Conservation (phyloP, 2,113 vertebrate genomes). For the Aramus guarauna region DNA sequence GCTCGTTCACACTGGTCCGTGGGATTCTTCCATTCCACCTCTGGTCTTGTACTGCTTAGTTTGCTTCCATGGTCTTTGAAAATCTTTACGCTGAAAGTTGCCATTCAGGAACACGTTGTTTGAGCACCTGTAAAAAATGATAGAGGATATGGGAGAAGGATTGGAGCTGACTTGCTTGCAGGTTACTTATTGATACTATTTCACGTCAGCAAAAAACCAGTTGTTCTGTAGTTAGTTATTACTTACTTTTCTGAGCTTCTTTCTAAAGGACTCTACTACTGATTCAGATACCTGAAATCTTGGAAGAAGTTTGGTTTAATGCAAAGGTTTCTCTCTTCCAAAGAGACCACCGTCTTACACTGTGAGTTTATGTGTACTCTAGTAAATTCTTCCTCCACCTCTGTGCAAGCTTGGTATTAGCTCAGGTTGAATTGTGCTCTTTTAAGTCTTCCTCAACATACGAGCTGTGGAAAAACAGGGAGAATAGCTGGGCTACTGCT, state of each 20-base stretch:
- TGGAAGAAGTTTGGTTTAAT: background rate
- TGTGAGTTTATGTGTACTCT: background rate
- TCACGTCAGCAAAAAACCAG: background rate
- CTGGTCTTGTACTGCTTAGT: background rate
- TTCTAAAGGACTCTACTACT: background rate
- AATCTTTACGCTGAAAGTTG: background rate
- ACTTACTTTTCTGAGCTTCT: background rate
- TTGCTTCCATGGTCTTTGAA: background rate
- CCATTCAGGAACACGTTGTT: accelerated
- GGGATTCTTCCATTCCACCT: background rate
- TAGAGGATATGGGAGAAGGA: background rate
- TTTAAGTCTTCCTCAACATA: background rate
- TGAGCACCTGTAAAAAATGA: background rate
- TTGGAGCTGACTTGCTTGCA: background rate
- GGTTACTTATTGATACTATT: background rate
- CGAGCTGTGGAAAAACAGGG: background rate
- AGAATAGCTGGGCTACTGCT: background rate
- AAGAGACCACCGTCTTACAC: background rate
- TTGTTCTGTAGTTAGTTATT: background rate
- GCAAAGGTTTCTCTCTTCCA: background rate
- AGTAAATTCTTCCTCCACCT: background rate
- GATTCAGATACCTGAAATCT: background rate
- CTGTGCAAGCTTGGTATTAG: background rate
- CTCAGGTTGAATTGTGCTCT: background rate
- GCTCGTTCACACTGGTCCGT: background rate